phyloP scores from a whole-genome alignment of 1,140 invertebrate species.

The Propsilocerus akamusi region DNA sequence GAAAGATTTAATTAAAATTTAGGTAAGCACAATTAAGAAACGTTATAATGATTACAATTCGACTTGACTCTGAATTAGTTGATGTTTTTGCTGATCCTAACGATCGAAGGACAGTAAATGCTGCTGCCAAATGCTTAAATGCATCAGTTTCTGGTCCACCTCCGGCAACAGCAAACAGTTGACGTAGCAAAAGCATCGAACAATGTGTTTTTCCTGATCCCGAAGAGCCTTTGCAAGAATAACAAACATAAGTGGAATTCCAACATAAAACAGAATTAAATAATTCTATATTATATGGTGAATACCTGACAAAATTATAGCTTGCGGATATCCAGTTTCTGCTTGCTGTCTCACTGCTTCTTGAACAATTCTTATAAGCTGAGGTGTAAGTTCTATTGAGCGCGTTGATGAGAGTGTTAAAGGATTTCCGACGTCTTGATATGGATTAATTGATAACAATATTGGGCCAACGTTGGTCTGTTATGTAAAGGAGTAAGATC shows the following conservation, averaged over 20 bases:
- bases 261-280: too few species aligned
- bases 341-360: slow-evolving; percentile 84
- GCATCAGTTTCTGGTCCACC: slow-evolving; percentile 87
- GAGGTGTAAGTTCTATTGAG: slow-evolving; percentile 42
- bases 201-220: slow-evolving; percentile 91
- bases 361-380: slow-evolving; percentile 71
- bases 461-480: slow-evolving; percentile 89
- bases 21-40: neutral
- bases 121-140: slow-evolving; percentile 88
- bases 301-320: slow-evolving; percentile 80
- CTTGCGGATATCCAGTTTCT: slow-evolving; percentile 86
- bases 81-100: slow-evolving; percentile 78
- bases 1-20: neutral
- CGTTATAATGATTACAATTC: slow-evolving; percentile 47
- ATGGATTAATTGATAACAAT: slow-evolving; percentile 73
- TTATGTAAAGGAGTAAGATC: slow-evolving; percentile 13
- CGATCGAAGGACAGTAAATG: slow-evolving; percentile 81
- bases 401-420: slow-evolving; percentile 72
- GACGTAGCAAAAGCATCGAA: slow-evolving; percentile 75
- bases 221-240: too few species aligned
- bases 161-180: slow-evolving; percentile 82
- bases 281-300: too few species aligned
- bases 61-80: slow-evolving; percentile 80
- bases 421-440: slow-evolving; percentile 69
- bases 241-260: too few species aligned